Base-by-base conservation (phyloP, 2,113 vertebrate species). In the Hirundichthys speculiger region DNA sequence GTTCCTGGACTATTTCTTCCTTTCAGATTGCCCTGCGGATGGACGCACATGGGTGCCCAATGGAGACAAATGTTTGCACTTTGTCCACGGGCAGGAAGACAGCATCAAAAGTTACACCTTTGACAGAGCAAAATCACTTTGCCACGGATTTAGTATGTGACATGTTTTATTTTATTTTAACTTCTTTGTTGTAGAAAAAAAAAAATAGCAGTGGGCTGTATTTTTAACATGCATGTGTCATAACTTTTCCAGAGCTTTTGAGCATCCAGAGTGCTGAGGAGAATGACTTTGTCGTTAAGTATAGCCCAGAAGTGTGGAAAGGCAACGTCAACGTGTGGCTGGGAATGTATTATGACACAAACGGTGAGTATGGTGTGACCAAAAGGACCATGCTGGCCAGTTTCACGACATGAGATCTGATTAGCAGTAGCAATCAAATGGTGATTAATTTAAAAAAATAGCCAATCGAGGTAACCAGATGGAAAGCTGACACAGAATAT, bases 31-130 rank as follows among this genome's bases (percentile, higher is more conserved):
- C 30, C 92, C 93, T 2, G 88, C 85, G 56, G 93, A 93, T 19
- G 89, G 88, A 59, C 90, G 89, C 25, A 92, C 87, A n/a, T 93
- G 93, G 93, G 84, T 93, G 41, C 83, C 88, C 1, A 89, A 84
- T 63, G 27, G 51, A 18, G 42, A 83, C 39, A 80, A 51, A 47
- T 94, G 93, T 71, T 94, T 92, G 80, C 58, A 92, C 78, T 94
- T 93, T 72, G 79, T 93, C 18, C 93, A 94, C 2, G 92, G 92
- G 80, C 50, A 85, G 18, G 90, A 93, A 68, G 89, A 93, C 39
- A 38, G 52, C 2, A 56, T 82, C 45, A 91, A 93, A 82, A 83
- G 79, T 62, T 93, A 94, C 54, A 87, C 81, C 2, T 71, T 88
- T 15, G 69, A 86, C 3, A 60, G 53, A 21, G 92, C 92, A 1